phyloP scores from a whole-genome alignment of 2,113 vertebrate genomes.

The Ranitomeya variabilis region DNA sequence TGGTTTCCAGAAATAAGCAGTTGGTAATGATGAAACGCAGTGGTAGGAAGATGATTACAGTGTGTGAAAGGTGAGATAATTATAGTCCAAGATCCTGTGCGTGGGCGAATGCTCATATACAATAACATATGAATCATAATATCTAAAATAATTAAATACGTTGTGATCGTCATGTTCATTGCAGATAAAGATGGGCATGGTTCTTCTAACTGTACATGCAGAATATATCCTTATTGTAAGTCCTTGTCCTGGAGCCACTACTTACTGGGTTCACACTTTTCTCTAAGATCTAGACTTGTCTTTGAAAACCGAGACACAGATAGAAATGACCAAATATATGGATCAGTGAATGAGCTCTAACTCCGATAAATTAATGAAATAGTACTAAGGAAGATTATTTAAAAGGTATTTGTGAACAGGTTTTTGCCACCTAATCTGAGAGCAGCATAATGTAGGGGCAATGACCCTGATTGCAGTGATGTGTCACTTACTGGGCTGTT shows the following conservation, averaged over 20 bases:
- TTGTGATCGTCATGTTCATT: neutral
- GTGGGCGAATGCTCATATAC: neutral
- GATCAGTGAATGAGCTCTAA: neutral
- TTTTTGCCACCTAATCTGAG: too few species aligned
- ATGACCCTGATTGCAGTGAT: too few species aligned
- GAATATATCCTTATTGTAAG: neutral
- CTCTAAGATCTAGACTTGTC: neutral
- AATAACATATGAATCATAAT: neutral
- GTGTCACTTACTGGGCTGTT: too few species aligned
- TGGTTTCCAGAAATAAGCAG: neutral
- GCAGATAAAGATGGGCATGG: neutral
- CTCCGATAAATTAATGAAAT: neutral
- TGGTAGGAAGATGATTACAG: neutral
- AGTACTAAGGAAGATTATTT: neutral
- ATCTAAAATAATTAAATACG: neutral
- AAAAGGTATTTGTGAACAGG: too few species aligned
- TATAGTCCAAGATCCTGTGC: neutral
- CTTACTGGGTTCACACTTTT: neutral
- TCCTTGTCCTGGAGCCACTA: neutral
- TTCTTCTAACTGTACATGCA: neutral
- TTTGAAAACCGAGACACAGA: neutral
- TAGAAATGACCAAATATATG: neutral
- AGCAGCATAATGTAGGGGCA: too few species aligned
- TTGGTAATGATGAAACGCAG: neutral
- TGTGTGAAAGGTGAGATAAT: neutral